Evolutionary conservation across 2,797 vertebrate species (phyloP).

Genomic region (Brachymystax lenok): DNA sequence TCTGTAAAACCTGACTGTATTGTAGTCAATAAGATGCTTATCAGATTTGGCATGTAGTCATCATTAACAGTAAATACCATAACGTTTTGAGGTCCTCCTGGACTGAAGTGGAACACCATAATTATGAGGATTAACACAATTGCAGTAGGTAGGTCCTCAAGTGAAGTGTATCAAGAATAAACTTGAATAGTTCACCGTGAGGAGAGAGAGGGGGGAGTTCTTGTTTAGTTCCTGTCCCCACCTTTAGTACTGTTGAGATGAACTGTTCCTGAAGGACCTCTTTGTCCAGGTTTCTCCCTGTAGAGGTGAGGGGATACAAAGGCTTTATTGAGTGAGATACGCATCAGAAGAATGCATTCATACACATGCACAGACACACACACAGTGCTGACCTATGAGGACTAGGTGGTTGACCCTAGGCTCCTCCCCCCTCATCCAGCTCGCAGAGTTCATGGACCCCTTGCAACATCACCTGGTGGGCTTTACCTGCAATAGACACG

Average conservation of each 20-base stretch:
- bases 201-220: neutral
- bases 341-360: neutral
- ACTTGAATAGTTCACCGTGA: conserved; percentile 8
- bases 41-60: neutral
- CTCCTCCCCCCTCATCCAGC: conserved; percentile 85
- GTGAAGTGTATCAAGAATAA: neutral
- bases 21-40: too few species aligned
- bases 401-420: conserved; percentile 85
- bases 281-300: conserved; percentile 91
- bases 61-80: neutral
- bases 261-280: conserved; percentile 84
- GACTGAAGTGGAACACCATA: neutral
- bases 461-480: conserved; percentile 90
- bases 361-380: neutral
- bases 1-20: too few species aligned
- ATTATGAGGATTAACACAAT: neutral
- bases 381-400: conserved; percentile 87
- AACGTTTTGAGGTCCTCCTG: neutral
- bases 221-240: conserved; percentile 24
- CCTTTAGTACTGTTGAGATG: conserved; percentile 67
- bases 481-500: conserved; percentile 85
- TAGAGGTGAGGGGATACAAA: conserved; percentile 44
- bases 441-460: conserved; percentile 95
- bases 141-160: neutral
- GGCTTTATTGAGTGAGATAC: neutral